phyloP scores from a whole-genome alignment of 2,888 invertebrate genomes.

The Idaea biselata region DNA sequence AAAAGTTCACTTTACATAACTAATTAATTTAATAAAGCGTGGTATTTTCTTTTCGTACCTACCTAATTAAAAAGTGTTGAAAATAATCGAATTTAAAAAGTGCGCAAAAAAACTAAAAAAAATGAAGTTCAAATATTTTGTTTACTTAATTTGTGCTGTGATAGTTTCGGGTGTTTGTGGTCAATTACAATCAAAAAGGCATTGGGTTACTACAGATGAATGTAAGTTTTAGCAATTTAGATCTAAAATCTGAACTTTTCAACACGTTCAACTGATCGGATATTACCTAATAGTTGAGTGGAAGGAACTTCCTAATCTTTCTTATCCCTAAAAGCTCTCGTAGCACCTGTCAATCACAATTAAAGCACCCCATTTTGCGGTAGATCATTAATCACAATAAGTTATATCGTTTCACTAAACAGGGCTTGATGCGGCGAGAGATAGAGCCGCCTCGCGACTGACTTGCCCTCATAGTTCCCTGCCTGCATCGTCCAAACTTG shows the following conservation, averaged over 20 bases:
- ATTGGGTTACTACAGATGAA: slow-evolving; percentile 61
- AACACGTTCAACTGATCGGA: background rate
- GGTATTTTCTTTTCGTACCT: slow-evolving; percentile 8
- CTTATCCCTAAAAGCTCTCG: background rate
- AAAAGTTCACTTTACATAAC: background rate
- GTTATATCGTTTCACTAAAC: slow-evolving; percentile 1
- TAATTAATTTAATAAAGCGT: background rate
- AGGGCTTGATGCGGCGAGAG: background rate
- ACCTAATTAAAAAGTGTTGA: slow-evolving; percentile 1
- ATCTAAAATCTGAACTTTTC: background rate
- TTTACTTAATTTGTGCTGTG: background rate
- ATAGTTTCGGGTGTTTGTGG: slow-evolving; percentile 3
- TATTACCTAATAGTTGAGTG: background rate
- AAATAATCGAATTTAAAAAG: background rate
- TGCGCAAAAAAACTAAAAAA: slow-evolving; percentile 12
- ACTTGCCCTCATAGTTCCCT: background rate
- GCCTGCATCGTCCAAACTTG: slow-evolving; percentile 23
- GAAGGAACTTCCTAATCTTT: slow-evolving; percentile 4
- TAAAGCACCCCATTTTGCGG: background rate
- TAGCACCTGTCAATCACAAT: slow-evolving; percentile 1
- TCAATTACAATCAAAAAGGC: slow-evolving; percentile 9
- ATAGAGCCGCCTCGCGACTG: background rate
- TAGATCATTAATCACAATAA: background rate
- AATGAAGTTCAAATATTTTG: slow-evolving; percentile 10
- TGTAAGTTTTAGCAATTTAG: slow-evolving; percentile 43